Evolutionary conservation across 2,113 vertebrate genomes (phyloP).

Genomic region (Pycnonotus jocosus): DNA sequence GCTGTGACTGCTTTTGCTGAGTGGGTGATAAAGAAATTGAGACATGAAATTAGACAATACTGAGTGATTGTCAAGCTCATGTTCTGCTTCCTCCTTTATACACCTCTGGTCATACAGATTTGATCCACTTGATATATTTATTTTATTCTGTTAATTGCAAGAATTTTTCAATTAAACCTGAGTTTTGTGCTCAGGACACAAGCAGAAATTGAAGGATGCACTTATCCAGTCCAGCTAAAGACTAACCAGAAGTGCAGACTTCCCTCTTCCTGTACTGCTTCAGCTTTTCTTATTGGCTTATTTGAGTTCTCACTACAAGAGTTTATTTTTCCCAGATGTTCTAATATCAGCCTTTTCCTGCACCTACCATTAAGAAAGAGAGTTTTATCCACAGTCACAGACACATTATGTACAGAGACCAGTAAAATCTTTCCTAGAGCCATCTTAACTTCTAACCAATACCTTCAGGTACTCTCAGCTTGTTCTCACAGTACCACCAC

Average conservation of each 20-base stretch:
- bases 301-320: not conserved
- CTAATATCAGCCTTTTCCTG: not conserved
- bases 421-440: not conserved
- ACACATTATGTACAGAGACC: not conserved
- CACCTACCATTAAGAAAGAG: not conserved
- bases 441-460: not conserved
- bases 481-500: not conserved
- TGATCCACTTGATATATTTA: not conserved
- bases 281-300: not conserved
- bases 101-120: not conserved
- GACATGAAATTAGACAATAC: not conserved
- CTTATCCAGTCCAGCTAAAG: not conserved
- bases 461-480: not conserved
- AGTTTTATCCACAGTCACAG: not conserved
- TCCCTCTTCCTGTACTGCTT: not conserved
- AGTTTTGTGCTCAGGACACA: not conserved
- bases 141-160: not conserved
- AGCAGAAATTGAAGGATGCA: not conserved
- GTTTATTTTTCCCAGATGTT: not conserved
- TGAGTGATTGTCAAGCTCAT: not conserved
- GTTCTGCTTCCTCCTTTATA: not conserved
- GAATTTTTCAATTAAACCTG: not conserved
- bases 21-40: not conserved
- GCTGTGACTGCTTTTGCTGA: not conserved
- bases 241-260: not conserved